A percentile compares a stretch with the other conserved stretches of the same genome.
Conservation (phyloP, 2,888 invertebrate species). For the Latheticus oryzae region DNA sequence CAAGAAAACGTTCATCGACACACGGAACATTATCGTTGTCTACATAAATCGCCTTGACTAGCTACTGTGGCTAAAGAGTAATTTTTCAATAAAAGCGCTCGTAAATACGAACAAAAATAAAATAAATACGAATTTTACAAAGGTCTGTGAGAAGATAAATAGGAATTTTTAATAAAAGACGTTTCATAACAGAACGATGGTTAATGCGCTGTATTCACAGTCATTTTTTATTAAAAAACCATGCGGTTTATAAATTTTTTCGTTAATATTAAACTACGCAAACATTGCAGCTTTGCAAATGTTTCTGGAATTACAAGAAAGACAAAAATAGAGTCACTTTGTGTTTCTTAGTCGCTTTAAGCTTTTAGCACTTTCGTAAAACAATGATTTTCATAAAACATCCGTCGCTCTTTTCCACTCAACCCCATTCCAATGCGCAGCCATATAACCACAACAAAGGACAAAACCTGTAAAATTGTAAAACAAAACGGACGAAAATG, state of each 20-base stretch:
- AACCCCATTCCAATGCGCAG: neutral
- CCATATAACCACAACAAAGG: conserved; percentile 5
- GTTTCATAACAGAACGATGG: too few relatives aligned
- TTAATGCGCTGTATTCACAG: too few relatives aligned
- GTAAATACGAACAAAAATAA: too few relatives aligned
- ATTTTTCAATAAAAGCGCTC: conserved; percentile 17
- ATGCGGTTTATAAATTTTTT: too few relatives aligned
- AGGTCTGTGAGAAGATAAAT: too few relatives aligned
- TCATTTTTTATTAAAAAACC: too few relatives aligned
- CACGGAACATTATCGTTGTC: conserved; percentile 4
- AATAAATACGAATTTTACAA: too few relatives aligned
- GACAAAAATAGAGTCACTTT: too few relatives aligned
- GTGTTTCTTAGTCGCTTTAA: conserved; percentile 6
- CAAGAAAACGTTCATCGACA: conserved; percentile 18
- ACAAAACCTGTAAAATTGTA: conserved; percentile 9
- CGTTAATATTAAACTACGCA: too few relatives aligned
- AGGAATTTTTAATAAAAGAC: conserved; percentile 8
- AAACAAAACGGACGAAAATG: conserved; percentile 17
- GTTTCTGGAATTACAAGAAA: too few relatives aligned
- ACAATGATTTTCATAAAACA: neutral
- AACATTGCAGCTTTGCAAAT: too few relatives aligned
- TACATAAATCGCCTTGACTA: conserved; percentile 6
- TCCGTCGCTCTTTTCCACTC: neutral
- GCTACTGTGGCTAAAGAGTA: conserved; percentile 2
- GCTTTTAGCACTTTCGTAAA: conserved; percentile 1